phyloP scores from a whole-genome alignment of 2,797 vertebrate genomes.

The Dermochelys coriacea region DNA sequence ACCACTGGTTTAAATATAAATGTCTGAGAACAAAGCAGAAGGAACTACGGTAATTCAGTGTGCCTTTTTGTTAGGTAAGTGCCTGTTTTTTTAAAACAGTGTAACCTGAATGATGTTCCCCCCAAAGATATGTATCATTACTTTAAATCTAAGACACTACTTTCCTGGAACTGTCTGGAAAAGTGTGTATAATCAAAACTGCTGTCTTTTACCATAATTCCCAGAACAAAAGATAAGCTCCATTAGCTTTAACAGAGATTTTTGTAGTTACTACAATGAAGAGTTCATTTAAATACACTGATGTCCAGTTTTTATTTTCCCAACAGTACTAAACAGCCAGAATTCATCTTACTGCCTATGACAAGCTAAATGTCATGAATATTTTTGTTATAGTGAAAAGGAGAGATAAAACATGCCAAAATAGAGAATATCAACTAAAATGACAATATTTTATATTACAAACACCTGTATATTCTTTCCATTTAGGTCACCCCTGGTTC shows the following conservation, averaged over 20 bases:
- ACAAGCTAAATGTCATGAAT: neutral
- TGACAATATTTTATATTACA: neutral
- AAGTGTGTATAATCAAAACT: neutral
- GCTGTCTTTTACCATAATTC: conserved; percentile 23
- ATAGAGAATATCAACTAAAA: neutral
- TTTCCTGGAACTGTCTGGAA: conserved; percentile 23
- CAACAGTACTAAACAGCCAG: neutral
- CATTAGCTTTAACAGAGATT: conserved; percentile 3
- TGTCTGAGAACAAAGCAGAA: neutral
- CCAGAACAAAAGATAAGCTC: conserved; percentile 37
- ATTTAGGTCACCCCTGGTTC: neutral
- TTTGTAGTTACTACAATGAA: neutral
- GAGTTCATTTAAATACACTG: neutral
- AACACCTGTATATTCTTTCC: neutral
- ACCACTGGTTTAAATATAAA: conserved; percentile 1
- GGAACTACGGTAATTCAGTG: neutral
- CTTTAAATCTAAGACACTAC: conserved; percentile 38
- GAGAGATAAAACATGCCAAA: neutral
- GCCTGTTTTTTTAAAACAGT: conserved; percentile 33
- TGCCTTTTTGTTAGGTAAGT: conserved; percentile 9
- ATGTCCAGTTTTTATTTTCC: conserved; percentile 2
- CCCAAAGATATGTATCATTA: neutral
- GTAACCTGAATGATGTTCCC: neutral
- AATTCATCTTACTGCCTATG: conserved; percentile 3
- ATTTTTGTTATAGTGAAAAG: neutral